phyloP scores from a whole-genome alignment of 1,140 invertebrate genomes.

The Cheumatopsyche charites region DNA sequence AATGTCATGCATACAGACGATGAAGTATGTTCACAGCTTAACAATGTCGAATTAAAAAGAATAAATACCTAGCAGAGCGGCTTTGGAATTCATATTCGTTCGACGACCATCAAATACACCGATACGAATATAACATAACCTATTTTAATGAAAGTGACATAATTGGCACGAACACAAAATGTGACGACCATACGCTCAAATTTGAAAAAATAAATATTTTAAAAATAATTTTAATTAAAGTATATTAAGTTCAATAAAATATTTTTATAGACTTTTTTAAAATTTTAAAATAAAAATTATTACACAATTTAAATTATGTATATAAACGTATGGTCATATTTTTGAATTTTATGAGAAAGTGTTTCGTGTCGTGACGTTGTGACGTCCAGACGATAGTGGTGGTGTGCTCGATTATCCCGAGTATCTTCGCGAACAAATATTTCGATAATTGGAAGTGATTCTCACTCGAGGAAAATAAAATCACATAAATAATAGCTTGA shows the following conservation, averaged over 20 bases:
- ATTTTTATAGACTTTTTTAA: too few relatives aligned
- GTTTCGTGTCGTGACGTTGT: conserved; percentile 11
- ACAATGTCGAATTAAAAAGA: neutral
- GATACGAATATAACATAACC: neutral
- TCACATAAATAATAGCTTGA: too few relatives aligned
- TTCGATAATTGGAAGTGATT: too few relatives aligned
- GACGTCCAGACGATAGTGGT: neutral
- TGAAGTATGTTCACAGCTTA: neutral
- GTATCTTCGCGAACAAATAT: too few relatives aligned
- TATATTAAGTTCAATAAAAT: neutral
- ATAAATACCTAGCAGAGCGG: neutral
- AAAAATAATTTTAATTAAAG: too few relatives aligned
- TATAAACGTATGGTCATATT: neutral
- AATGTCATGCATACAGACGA: too few relatives aligned
- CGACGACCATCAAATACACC: too few relatives aligned
- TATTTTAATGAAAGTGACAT: conserved; percentile 10
- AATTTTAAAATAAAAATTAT: too few relatives aligned
- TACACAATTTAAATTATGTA: conserved; percentile 10
- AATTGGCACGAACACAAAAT: neutral
- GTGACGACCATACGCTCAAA: neutral
- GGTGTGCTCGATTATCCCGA: too few relatives aligned
- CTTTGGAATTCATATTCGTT: conserved; percentile 13
- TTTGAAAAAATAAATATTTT: neutral
- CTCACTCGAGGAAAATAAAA: too few relatives aligned
- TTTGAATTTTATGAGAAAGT: neutral